Base-by-base conservation (phyloP, 2,888 invertebrate genomes). In the Cecidostiba fungosa region DNA sequence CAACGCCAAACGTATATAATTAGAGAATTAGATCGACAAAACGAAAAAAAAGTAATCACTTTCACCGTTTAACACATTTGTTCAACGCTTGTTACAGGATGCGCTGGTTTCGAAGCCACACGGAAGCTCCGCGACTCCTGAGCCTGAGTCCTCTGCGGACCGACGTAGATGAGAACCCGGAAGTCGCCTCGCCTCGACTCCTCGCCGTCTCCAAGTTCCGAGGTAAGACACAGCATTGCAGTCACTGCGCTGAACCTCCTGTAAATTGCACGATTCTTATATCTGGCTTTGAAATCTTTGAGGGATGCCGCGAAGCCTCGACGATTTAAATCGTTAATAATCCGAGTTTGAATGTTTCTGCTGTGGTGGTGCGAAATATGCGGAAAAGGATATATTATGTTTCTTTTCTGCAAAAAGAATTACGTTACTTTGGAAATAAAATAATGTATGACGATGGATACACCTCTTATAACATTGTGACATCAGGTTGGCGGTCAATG, bases 71-170 rank as follows among this genome's bases (percentile, higher is more conserved):
- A 54, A 54, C n/a, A n/a, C n/a, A 19, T 54, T 54, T 6, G 1
- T 12, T 66, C n/a, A 12, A 66, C 29, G 12, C 8, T 26, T 69
- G 62, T 85, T 87, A 29, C 89, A 91, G 91, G 84, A 96, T 96
- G 96, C 96, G 96, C 94, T 96, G 96, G 96, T 96, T 96, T 94
- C 95, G 95, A 87, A 94, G 94, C 93, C 95, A 94, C 89, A 74
- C 87, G 84, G 87, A 87, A 86, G 95, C 96, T 92, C 96, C 96
- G 90, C 95, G 96, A 93, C 95, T 96, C 91, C 94, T 96, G 88
- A 96, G 96, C 93, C 94, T 96, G 87, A 96, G 96, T 88, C 96
- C 96, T 59, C 91, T 95, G 84, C 92, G 94, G 88, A 92, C 92
- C 86, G 93, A 93, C 87, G 93, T 92, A 89, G 92, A 86, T 73